phyloP scores from a whole-genome alignment of 2,113 vertebrate species.

The Lepidiolamprologus cunningtoni region DNA sequence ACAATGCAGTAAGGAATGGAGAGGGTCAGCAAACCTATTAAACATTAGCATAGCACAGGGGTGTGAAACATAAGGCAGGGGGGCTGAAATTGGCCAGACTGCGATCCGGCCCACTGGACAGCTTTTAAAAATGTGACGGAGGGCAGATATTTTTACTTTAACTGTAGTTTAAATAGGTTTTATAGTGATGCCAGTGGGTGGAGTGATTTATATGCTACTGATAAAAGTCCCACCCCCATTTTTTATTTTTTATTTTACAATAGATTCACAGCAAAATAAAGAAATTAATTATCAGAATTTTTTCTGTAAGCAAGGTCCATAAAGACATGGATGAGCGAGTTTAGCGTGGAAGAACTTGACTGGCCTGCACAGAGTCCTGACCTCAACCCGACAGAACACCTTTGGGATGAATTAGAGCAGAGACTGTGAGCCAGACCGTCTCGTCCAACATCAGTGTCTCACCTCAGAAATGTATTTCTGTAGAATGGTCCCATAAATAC shows the following conservation, averaged over 20 bases:
- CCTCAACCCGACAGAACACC: neutral
- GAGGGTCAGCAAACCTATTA: neutral
- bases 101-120: rapidly evolving
- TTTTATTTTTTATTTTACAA: rapidly evolving
- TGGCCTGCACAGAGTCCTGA: neutral
- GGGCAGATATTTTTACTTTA: neutral
- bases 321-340: neutral
- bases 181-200: too few species aligned
- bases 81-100: neutral
- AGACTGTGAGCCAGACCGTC: neutral
- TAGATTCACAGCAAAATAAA: neutral
- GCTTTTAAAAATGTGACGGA: neutral
- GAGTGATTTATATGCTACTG: too few species aligned
- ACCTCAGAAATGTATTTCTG: neutral
- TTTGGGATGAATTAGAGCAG: neutral
- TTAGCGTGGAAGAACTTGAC: neutral
- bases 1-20: neutral
- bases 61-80: neutral
- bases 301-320: neutral
- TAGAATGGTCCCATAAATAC: neutral
- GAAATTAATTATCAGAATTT: neutral
- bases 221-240: neutral
- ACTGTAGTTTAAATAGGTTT: neutral
- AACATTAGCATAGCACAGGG: neutral
- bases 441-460: neutral